Conservation (phyloP, 2,113 vertebrate species). For the Gasterosteus aculeatus region DNA sequence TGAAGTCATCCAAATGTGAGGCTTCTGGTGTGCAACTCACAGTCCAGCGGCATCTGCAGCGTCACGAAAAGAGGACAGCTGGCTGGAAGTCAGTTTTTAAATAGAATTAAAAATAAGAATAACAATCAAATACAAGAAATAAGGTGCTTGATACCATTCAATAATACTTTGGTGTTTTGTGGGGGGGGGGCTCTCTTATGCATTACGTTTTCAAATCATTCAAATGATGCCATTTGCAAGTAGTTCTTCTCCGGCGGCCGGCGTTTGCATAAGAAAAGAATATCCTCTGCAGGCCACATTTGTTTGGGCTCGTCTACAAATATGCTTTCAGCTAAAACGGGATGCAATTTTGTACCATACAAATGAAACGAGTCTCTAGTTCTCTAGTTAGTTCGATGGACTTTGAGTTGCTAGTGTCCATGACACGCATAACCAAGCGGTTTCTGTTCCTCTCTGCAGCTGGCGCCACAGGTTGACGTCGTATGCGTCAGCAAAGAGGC, state of each 20-base stretch:
- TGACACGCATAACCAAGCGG: not conserved
- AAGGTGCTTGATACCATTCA: not conserved
- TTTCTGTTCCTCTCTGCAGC: slow-evolving; percentile 53
- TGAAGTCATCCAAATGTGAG: not conserved
- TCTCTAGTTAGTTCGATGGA: not conserved
- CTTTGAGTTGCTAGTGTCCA: not conserved
- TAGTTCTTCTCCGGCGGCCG: not conserved
- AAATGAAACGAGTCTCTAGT: not conserved
- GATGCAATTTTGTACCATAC: not conserved
- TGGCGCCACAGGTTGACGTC: slow-evolving; percentile 56
- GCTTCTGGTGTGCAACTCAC: not conserved
- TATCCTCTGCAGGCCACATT: not conserved
- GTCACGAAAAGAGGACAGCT: not conserved
- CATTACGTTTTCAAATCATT: slow-evolving; percentile 1
- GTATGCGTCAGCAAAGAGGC: slow-evolving; percentile 74
- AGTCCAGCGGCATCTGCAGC: not conserved
- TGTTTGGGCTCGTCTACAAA: not conserved
- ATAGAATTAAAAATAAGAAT: not conserved
- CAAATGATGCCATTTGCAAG: not conserved
- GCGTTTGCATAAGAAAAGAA: not conserved
- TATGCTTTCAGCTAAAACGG: not conserved
- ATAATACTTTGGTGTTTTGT: not conserved
- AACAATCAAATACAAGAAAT: not conserved
- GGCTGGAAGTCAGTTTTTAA: not conserved
- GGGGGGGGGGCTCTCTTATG: not conserved